A percentile compares a stretch with the other conserved stretches of the same genome.
phyloP scores from a whole-genome alignment of 2,797 vertebrate species.

The Rhadinocentrus ornatus region DNA sequence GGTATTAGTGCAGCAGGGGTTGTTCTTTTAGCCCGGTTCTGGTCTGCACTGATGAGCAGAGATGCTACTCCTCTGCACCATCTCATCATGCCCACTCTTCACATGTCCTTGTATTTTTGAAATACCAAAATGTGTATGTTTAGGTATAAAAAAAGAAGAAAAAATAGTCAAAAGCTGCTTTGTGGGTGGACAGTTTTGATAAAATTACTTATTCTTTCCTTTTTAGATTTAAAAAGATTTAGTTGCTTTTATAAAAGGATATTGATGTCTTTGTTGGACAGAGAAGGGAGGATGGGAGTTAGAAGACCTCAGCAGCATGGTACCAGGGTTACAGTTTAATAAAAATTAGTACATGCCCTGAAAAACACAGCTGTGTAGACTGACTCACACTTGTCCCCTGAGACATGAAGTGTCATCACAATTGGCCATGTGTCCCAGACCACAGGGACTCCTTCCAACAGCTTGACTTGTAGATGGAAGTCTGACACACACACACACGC shows the following conservation, averaged over 20 bases:
- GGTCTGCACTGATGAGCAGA: no score
- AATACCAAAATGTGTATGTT: no score
- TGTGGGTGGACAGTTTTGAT: neutral
- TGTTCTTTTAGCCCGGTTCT: no score
- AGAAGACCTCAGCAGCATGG: neutral
- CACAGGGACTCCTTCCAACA: constrained; percentile 47
- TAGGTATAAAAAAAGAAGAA: no score
- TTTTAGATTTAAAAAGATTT: no score
- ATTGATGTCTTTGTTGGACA: neutral
- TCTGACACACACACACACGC: constrained; percentile 26
- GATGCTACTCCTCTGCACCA: no score
- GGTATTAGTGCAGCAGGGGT: no score
- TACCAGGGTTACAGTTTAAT: neutral
- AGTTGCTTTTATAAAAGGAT: neutral
- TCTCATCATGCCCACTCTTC: no score
- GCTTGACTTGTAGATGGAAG: constrained; percentile 53
- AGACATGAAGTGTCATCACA: constrained; percentile 23
- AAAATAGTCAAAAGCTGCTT: neutral
- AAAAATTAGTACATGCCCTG: neutral
- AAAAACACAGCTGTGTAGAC: constrained; percentile 14
- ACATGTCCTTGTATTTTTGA: no score
- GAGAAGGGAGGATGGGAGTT: neutral
- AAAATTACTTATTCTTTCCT: neutral
- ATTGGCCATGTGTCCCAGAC: constrained; percentile 40
- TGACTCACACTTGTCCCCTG: constrained; percentile 19